Percentiles rank a stretch among this genome's conserved stretches.
Conservation (phyloP, 2,797 vertebrate species). For the Clarias laeviceps region DNA sequence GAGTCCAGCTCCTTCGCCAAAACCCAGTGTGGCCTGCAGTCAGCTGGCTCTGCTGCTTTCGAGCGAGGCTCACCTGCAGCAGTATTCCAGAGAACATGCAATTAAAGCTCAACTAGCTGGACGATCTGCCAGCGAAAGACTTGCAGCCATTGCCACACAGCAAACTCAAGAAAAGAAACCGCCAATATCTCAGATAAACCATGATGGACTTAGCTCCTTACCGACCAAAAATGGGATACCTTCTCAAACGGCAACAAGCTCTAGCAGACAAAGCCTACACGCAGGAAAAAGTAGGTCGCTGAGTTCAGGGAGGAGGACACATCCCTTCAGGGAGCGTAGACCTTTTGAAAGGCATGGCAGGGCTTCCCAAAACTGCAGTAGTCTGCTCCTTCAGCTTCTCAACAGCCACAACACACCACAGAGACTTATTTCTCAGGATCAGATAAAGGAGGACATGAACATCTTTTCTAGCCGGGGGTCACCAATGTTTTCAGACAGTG, state of each 20-base stretch:
- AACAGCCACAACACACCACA: constrained; percentile 93
- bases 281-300: constrained; percentile 69
- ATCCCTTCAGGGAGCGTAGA: constrained; percentile 81
- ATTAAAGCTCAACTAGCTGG: constrained; percentile 93
- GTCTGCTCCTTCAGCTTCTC: constrained; percentile 91
- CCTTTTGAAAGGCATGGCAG: constrained; percentile 83
- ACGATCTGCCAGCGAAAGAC: constrained; percentile 92
- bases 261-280: constrained; percentile 78
- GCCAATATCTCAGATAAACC: constrained; percentile 74
- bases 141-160: constrained; percentile 93
- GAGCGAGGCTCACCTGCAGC: constrained; percentile 97
- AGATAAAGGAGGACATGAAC: constrained; percentile 79
- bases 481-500: constrained; percentile 84
- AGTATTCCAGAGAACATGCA: constrained; percentile 96
- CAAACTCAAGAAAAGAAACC: constrained; percentile 82
- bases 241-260: constrained; percentile 70
- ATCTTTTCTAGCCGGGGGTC: constrained; percentile 84
- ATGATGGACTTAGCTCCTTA: constrained; percentile 82
- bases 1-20: constrained; percentile 92
- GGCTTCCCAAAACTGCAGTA: constrained; percentile 88
- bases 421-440: constrained; percentile 82
- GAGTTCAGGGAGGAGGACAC: constrained; percentile 70
- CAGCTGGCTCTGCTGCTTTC: constrained; percentile 95
- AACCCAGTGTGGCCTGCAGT: constrained; percentile 96
- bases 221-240: constrained; percentile 82